phyloP scores from a whole-genome alignment of 2,797 vertebrate species.

The Rousettus madagascariensis region DNA sequence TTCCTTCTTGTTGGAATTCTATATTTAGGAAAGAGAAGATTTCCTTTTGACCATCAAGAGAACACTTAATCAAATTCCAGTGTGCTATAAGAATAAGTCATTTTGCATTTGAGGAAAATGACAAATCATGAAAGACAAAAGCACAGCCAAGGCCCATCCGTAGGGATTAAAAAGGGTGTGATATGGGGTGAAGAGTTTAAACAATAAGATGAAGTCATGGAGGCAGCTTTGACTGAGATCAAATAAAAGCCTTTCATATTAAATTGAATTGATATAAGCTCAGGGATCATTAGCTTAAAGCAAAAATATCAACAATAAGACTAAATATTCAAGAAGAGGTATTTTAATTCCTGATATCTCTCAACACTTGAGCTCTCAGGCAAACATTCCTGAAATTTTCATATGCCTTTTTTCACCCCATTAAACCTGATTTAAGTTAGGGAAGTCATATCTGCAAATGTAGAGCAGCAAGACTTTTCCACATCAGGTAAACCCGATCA shows the following conservation, averaged over 20 bases:
- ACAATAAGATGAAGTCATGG: not conserved
- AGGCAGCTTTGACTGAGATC: not conserved
- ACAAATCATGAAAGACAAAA: slow-evolving; percentile 12
- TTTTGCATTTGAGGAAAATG: slow-evolving; percentile 17
- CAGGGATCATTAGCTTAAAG: not conserved
- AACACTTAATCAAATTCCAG: not conserved
- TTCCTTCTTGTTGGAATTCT: not conserved
- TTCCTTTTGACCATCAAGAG: not conserved
- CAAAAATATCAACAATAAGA: not conserved
- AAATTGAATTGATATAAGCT: not conserved
- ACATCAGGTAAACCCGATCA: not conserved
- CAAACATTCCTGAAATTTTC: not conserved
- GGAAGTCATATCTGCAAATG: not conserved
- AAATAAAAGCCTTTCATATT: not conserved
- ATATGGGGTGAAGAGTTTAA: not conserved
- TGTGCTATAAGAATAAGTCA: not conserved
- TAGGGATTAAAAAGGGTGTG: not conserved
- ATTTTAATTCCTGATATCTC: not conserved
- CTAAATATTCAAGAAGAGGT: not conserved
- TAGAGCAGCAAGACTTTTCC: not conserved
- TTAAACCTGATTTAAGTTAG: not conserved
- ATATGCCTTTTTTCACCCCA: not conserved
- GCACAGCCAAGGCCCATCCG: not conserved
- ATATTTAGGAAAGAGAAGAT: not conserved
- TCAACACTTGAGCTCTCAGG: not conserved